Conservation (phyloP, 2,797 vertebrate species). For the Holocentrus rufus region DNA sequence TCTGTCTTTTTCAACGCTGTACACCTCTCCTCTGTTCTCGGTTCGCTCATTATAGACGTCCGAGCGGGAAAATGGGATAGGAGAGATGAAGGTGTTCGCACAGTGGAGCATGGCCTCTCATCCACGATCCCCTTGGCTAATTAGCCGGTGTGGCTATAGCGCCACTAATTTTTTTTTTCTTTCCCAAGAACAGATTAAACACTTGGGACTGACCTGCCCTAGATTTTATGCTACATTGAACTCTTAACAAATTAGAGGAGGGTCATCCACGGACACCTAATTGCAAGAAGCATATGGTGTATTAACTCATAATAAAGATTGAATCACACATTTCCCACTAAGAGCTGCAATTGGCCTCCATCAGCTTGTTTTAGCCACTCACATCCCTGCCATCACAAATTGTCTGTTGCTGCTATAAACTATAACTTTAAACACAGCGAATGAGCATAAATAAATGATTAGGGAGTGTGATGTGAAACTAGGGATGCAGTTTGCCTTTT, state of each 20-base stretch:
- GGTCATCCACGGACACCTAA: constrained; percentile 83
- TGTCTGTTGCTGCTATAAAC: constrained; percentile 34
- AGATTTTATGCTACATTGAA: constrained; percentile 85
- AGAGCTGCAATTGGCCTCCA: constrained; percentile 54
- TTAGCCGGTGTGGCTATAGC: constrained; percentile 66
- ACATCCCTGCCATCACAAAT: constrained; percentile 32
- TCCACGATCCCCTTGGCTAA: constrained; percentile 75
- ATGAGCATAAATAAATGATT: constrained; percentile 20
- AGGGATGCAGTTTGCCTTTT: constrained; percentile 36
- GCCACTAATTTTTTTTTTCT: constrained; percentile 12
- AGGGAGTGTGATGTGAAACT: constrained; percentile 1
- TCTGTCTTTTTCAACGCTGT: neutral
- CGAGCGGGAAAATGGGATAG: constrained; percentile 34
- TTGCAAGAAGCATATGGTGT: constrained; percentile 82
- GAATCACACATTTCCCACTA: constrained; percentile 74
- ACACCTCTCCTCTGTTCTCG: constrained; percentile 13
- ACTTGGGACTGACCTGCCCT: constrained; percentile 81
- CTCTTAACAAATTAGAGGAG: constrained; percentile 83
- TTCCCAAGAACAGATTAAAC: constrained; percentile 78
- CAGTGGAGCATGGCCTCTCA: constrained; percentile 63
- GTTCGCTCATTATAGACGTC: constrained; percentile 63
- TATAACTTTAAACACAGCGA: constrained; percentile 23
- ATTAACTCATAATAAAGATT: constrained; percentile 84
- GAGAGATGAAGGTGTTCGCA: constrained; percentile 69
- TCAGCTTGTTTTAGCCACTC: constrained; percentile 19